Conservation (phyloP, 2,797 vertebrate species). For the Macrochelys suwanniensis region DNA sequence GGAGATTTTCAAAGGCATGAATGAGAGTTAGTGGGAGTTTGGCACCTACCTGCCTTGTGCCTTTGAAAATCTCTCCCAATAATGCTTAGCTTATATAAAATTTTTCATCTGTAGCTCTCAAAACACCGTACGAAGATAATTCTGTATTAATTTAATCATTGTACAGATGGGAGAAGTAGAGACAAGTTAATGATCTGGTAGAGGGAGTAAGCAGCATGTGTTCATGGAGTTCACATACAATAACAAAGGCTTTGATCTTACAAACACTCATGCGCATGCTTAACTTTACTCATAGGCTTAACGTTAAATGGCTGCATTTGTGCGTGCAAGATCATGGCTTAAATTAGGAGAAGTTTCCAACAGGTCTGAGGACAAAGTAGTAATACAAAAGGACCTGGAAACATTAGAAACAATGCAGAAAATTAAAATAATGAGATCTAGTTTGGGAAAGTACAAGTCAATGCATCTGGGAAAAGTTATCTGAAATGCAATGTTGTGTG, state of each 20-base stretch:
- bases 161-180: background rate
- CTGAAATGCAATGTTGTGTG: background rate
- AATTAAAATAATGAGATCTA: background rate
- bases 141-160: background rate
- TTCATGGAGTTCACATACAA: rapidly evolving
- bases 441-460: constrained; percentile 28
- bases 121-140: background rate
- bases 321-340: background rate
- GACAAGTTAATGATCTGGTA: background rate
- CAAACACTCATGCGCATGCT: background rate
- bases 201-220: background rate
- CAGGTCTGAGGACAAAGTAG: background rate
- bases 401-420: background rate
- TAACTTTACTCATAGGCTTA: background rate
- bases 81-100: background rate
- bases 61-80: background rate
- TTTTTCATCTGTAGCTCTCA: background rate
- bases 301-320: background rate
- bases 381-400: background rate
- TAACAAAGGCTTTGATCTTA: background rate
- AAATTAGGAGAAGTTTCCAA: background rate
- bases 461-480: constrained; percentile 6
- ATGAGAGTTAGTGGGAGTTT: background rate
- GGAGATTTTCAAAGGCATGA: background rate
- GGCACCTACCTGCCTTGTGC: rapidly evolving